phyloP scores from a whole-genome alignment of 2,888 invertebrate species.

The Lobophora halterata region DNA sequence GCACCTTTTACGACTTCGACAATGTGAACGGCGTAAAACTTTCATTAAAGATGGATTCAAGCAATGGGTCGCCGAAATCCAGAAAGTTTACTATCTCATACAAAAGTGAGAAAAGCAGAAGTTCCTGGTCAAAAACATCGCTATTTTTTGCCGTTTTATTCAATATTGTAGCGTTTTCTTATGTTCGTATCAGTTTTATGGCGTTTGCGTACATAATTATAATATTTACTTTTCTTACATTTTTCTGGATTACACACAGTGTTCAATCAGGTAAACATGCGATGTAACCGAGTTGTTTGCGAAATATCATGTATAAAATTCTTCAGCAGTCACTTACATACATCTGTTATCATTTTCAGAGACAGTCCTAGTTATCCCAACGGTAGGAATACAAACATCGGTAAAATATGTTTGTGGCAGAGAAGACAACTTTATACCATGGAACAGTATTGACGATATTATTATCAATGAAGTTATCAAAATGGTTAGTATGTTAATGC shows the following conservation, averaged over 20 bases:
- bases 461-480: slow-evolving; percentile 76
- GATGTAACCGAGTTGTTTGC: no score
- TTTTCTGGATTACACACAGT: slow-evolving; percentile 71
- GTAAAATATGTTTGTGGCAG: slow-evolving; percentile 66
- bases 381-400: slow-evolving; percentile 68
- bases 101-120: slow-evolving; percentile 49
- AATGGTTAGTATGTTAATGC: slow-evolving; percentile 47
- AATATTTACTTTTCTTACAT: slow-evolving; percentile 55
- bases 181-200: slow-evolving; percentile 57
- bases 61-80: slow-evolving; percentile 51
- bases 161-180: slow-evolving; percentile 56
- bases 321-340: no score
- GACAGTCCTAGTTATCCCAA: slow-evolving; percentile 65
- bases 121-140: slow-evolving; percentile 52
- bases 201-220: slow-evolving; percentile 54
- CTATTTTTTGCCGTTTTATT: slow-evolving; percentile 56
- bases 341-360: slow-evolving; percentile 47
- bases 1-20: slow-evolving; percentile 39
- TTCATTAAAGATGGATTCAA: slow-evolving; percentile 47
- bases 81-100: slow-evolving; percentile 62
- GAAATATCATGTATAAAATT: no score
- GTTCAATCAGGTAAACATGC: slow-evolving; percentile 63
- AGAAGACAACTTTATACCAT: slow-evolving; percentile 64
- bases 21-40: slow-evolving; percentile 68
- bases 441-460: slow-evolving; percentile 68